Conservation (phyloP, 2,888 invertebrate species). For the Zootermopsis nevadensis region DNA sequence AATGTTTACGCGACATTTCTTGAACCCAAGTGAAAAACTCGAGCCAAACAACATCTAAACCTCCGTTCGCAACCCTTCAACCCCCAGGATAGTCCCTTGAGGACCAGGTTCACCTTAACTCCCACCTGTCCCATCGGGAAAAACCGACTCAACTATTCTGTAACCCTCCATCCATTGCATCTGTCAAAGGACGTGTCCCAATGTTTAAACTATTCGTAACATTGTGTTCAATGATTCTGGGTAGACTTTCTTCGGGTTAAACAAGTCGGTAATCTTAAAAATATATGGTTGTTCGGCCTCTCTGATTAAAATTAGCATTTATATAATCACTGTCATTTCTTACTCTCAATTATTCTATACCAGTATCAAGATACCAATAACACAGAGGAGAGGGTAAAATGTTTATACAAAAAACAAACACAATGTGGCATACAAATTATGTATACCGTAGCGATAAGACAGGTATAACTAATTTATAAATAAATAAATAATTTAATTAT, state of each 20-base stretch:
- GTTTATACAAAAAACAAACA: too few species aligned
- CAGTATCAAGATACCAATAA: too few species aligned
- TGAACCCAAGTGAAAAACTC: background rate
- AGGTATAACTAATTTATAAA: too few species aligned
- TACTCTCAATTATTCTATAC: too few species aligned
- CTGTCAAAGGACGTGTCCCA: background rate
- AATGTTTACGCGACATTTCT: background rate
- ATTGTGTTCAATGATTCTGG: background rate
- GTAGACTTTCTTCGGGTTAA: background rate
- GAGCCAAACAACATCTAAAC: background rate
- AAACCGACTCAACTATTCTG: background rate
- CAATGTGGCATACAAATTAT: too few species aligned
- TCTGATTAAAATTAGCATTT: too few species aligned
- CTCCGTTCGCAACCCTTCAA: background rate
- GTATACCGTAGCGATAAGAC: too few species aligned
- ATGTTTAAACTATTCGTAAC: background rate
- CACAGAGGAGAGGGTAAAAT: too few species aligned
- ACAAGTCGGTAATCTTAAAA: too few species aligned
- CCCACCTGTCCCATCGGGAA: background rate
- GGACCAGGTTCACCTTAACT: background rate
- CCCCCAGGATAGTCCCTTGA: background rate
- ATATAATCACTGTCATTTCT: too few species aligned
- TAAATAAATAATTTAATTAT: too few species aligned
- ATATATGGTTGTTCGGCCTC: too few species aligned
- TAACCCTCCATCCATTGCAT: background rate